Conservation (phyloP, 53 echinoderm and acorn worm species). For the Mesocentrotus franciscanus region DNA sequence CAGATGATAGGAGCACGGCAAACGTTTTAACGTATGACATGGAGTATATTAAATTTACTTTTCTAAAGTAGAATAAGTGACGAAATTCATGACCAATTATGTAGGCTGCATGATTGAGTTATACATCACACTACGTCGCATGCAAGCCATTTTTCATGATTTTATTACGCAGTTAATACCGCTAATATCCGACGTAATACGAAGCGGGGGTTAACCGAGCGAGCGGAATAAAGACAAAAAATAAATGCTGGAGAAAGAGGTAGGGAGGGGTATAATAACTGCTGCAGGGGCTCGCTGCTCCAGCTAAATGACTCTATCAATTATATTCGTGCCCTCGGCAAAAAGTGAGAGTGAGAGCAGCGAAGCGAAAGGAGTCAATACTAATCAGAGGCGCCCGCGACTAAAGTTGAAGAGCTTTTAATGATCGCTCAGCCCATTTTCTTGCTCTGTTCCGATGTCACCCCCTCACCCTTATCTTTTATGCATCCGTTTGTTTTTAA, state of each 20-base stretch:
- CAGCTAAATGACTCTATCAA: slow-evolving; percentile 40
- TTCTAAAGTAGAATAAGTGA: too few species aligned
- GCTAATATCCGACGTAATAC: slow-evolving; percentile 8
- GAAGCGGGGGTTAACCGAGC: background rate
- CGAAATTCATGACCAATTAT: too few species aligned
- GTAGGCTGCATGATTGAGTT: background rate
- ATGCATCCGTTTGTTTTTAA: background rate
- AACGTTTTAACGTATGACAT: too few species aligned
- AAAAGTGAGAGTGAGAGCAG: slow-evolving; percentile 33
- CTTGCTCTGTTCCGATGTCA: background rate
- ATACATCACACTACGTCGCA: background rate
- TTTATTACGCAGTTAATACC: slow-evolving; percentile 16
- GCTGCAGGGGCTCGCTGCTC: background rate
- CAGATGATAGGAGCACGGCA: too few species aligned
- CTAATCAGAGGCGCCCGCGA: slow-evolving; percentile 21
- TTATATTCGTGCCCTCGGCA: slow-evolving; percentile 31
- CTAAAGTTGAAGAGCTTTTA: slow-evolving; percentile 37
- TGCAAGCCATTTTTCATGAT: background rate
- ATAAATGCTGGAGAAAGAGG: background rate
- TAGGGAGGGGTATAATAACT: background rate
- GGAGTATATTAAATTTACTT: too few species aligned
- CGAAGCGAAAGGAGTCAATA: slow-evolving; percentile 33
- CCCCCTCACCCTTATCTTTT: background rate
- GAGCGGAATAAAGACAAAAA: background rate
- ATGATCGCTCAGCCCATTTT: slow-evolving; percentile 29